Evolutionary conservation across 2,888 invertebrate species (phyloP).

Genomic region (Salpingus planirostris): DNA sequence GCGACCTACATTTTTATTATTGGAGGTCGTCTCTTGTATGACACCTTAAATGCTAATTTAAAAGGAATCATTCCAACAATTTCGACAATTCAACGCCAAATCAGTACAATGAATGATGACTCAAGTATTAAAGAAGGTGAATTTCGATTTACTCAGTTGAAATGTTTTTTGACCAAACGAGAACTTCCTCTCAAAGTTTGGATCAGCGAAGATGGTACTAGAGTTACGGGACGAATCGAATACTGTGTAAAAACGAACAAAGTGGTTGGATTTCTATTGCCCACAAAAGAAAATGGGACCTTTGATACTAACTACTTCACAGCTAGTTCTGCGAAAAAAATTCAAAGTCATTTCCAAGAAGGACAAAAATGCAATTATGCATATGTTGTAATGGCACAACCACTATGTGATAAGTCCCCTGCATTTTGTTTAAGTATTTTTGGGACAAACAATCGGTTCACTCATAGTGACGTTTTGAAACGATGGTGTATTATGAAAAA

Average conservation of each 20-base stretch:
- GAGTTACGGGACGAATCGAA: slow-evolving; percentile 1
- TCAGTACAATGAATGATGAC: background rate
- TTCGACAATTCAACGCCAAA: background rate
- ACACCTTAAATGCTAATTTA: slow-evolving; percentile 2
- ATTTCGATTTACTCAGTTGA: background rate
- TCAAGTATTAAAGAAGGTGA: background rate
- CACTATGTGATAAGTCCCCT: slow-evolving; percentile 14
- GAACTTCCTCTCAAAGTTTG: background rate
- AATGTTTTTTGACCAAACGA: slow-evolving; percentile 1
- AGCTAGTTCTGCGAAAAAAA: slow-evolving; percentile 3
- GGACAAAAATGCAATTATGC: slow-evolving; percentile 7
- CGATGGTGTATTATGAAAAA: background rate
- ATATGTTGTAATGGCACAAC: slow-evolving; percentile 17
- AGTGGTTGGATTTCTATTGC: slow-evolving; percentile 1
- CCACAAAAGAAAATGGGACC: background rate
- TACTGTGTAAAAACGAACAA: slow-evolving; percentile 1
- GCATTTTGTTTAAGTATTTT: slow-evolving; percentile 20
- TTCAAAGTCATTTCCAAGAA: slow-evolving; percentile 6
- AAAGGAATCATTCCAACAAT: slow-evolving; percentile 1
- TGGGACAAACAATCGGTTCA: slow-evolving; percentile 23
- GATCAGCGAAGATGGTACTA: slow-evolving; percentile 2
- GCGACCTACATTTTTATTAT: slow-evolving; percentile 9
- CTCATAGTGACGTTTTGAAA: background rate
- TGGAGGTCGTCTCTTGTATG: slow-evolving; percentile 9
- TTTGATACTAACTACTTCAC: background rate